Evolutionary conservation across 2,113 vertebrate species (phyloP).

Genomic region (Scortum barcoo): DNA sequence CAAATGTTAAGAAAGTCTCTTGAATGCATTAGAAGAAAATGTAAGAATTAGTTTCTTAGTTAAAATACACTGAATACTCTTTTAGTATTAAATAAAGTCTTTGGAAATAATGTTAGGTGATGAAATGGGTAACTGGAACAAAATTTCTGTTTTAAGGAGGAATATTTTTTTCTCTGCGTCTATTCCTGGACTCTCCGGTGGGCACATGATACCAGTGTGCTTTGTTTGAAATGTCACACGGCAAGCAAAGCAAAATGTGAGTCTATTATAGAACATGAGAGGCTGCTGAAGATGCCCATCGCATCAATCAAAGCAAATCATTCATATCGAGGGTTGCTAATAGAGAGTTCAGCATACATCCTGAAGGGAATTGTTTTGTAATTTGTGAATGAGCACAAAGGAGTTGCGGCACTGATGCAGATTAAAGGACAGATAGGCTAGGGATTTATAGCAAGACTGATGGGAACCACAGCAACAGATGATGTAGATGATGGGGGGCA

Average conservation of each 20-base stretch:
- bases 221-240: constrained; percentile 28
- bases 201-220: neutral
- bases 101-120: no score
- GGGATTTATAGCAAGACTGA: constrained; percentile 51
- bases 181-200: constrained; percentile 1
- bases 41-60: neutral
- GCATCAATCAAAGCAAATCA: constrained; percentile 33
- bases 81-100: neutral
- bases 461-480: constrained; percentile 44
- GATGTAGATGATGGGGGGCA: constrained; percentile 36
- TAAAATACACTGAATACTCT: constrained; percentile 14
- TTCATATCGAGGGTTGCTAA: constrained; percentile 16
- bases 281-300: constrained; percentile 18
- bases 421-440: constrained; percentile 42
- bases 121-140: neutral
- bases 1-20: constrained; percentile 9
- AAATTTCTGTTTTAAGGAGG: neutral
- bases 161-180: neutral
- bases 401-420: constrained; percentile 48
- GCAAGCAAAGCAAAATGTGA: constrained; percentile 15
- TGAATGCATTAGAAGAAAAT: constrained; percentile 10
- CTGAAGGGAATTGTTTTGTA: neutral
- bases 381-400: constrained; percentile 29
- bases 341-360: neutral
- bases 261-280: constrained; percentile 24